A percentile compares a stretch with the other conserved stretches of the same genome.
phyloP scores from a whole-genome alignment of 2,797 vertebrate species.

The Dicrostonyx torquatus region DNA sequence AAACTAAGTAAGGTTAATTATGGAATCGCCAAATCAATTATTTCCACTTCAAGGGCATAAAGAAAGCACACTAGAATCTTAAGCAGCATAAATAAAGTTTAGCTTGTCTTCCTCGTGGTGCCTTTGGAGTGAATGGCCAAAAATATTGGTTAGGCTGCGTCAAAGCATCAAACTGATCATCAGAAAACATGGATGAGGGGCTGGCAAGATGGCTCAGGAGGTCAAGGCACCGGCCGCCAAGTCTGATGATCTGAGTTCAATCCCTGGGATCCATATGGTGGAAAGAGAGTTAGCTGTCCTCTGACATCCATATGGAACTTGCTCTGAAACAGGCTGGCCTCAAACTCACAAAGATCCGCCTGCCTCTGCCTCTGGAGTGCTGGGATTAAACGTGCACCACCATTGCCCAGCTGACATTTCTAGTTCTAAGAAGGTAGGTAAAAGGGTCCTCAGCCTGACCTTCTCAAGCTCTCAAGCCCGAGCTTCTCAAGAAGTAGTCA shows the following conservation, averaged over 20 bases:
- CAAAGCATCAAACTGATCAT: neutral
- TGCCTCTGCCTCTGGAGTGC: no score
- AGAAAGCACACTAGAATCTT: neutral
- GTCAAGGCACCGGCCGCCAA: neutral
- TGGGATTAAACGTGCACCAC: no score
- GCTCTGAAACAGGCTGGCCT: no score
- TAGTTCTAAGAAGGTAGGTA: neutral
- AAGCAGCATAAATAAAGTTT: neutral
- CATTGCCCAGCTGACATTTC: neutral
- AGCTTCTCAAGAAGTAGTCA: neutral
- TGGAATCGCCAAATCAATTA: neutral
- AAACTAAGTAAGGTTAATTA: neutral
- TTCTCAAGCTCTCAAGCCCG: neutral
- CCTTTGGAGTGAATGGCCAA: neutral
- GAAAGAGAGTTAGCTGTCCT: neutral
- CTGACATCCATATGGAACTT: neutral
- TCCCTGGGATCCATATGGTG: neutral
- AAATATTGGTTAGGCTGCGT: neutral
- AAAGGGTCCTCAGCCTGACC: neutral
- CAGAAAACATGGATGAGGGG: neutral
- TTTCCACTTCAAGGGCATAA: neutral
- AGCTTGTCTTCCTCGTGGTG: neutral
- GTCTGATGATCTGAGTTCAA: neutral
- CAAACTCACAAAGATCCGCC: no score
- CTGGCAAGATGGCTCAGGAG: neutral